Evolutionary conservation across 2,888 invertebrate species (phyloP).

Genomic region (Caradrina kadenii): DNA sequence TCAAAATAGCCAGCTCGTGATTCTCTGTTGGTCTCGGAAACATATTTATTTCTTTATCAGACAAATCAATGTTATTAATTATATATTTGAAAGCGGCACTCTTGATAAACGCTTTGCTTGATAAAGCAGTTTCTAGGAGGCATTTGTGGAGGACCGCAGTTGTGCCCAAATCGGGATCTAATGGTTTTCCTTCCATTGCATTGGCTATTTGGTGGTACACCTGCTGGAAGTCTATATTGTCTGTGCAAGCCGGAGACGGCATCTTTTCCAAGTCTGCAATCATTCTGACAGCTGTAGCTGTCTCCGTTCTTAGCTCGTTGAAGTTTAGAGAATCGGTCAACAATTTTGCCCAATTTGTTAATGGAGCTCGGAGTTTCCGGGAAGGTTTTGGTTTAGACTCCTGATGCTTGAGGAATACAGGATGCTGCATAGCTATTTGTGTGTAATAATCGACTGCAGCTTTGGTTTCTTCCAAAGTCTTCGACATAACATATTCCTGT

Average conservation of each 20-base stretch:
- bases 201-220: conserved; percentile 81
- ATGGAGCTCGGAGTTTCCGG: conserved; percentile 67
- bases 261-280: conserved; percentile 83
- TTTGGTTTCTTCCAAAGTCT: conserved; percentile 71
- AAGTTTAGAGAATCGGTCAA: conserved; percentile 73
- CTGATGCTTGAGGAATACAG: conserved; percentile 32
- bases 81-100: conserved; percentile 66
- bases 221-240: conserved; percentile 77
- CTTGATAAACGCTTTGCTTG: conserved; percentile 77
- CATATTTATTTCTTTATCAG: conserved; percentile 65
- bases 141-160: conserved; percentile 68
- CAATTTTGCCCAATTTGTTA: conserved; percentile 79
- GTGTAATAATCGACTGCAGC: conserved; percentile 74
- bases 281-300: conserved; percentile 76
- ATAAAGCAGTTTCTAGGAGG: conserved; percentile 78
- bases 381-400: neutral
- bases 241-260: conserved; percentile 69
- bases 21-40: conserved; percentile 71
- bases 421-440: conserved; percentile 63
- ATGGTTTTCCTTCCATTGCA: conserved; percentile 82
- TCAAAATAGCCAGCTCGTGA: conserved; percentile 69
- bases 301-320: conserved; percentile 79
- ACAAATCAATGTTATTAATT: conserved; percentile 69
- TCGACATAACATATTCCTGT: conserved; percentile 67
- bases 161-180: conserved; percentile 68